These are phyloP conservation scores for Takifugu bimaculatus DNA, from an alignment of 2,113 vertebrate genomes.

Conservation along the genomic window DNA sequence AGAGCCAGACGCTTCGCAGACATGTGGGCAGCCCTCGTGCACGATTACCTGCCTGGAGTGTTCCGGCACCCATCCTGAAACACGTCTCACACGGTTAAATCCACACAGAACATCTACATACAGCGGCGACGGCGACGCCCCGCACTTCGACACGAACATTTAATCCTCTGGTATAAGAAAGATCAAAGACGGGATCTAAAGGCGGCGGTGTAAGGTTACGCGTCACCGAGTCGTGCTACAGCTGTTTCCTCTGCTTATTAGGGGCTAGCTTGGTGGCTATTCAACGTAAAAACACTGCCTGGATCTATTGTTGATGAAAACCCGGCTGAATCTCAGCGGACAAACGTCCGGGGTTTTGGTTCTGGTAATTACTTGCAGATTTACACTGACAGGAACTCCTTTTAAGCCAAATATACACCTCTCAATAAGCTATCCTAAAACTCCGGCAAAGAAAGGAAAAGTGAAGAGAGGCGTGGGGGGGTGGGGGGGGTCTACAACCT, in stretches of 20 bases:
- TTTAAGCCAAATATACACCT: conserved; percentile 40
- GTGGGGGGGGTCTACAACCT: conserved; percentile 46
- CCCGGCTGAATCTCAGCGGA: conserved; percentile 1
- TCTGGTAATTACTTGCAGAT: conserved; percentile 24
- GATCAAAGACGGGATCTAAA: background rate
- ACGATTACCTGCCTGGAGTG: conserved; percentile 12
- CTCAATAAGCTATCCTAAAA: conserved; percentile 38
- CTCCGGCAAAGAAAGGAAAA: conserved; percentile 37
- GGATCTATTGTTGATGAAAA: background rate
- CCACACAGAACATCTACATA: conserved; percentile 4
- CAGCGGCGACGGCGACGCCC: background rate
- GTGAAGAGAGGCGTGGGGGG: conserved; percentile 18
- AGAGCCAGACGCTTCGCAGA: conserved; percentile 21
- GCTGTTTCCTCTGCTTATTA: conserved; percentile 21
- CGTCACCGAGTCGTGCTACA: background rate
- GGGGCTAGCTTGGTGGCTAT: conserved; percentile 16
- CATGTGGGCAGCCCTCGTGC: conserved; percentile 25
- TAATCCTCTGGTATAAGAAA: background rate
- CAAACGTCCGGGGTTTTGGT: conserved; percentile 1
- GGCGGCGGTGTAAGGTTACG: background rate
- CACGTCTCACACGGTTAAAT: conserved; percentile 22
- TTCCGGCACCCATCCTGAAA: conserved; percentile 12
- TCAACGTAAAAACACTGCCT: conserved; percentile 6
- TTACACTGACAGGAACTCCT: conserved; percentile 12
- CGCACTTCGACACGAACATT: background rate